Conservation (phyloP, 2,113 vertebrate species). For the Microcebus ravelobensis region DNA sequence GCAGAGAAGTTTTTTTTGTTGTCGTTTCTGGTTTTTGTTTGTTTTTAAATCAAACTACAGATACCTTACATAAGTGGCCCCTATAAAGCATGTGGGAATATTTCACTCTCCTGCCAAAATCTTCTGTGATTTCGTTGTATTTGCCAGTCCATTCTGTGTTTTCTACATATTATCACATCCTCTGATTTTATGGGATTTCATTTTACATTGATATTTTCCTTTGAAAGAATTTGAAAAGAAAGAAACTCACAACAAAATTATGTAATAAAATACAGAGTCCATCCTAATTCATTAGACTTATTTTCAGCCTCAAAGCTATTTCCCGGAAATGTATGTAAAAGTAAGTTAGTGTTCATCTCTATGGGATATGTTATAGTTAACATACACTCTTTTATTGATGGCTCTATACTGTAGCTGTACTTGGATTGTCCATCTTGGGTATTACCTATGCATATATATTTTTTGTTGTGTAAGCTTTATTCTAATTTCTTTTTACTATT, state of each 20-base stretch:
- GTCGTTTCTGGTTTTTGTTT: neutral
- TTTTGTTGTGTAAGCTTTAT: neutral
- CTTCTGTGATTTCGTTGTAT: neutral
- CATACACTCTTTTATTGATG: too few relatives aligned
- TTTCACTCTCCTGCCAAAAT: neutral
- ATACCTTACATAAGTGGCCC: neutral
- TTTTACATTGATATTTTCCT: neutral
- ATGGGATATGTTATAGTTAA: neutral
- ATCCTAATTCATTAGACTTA: neutral
- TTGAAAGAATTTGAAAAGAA: neutral
- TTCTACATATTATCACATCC: neutral
- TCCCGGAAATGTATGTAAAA: neutral
- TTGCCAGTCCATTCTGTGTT: neutral
- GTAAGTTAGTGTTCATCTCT: neutral
- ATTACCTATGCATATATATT: neutral
- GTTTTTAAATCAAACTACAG: neutral
- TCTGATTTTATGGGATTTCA: neutral
- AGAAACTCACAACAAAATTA: neutral
- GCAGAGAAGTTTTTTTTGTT: neutral
- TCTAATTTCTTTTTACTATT: neutral
- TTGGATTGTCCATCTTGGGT: neutral
- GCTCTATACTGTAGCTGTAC: neutral
- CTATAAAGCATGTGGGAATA: neutral
- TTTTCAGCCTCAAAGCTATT: neutral
- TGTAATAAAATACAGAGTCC: neutral